Evolutionary conservation across 2,113 vertebrate species (phyloP).

Genomic region (Bubo bubo): DNA sequence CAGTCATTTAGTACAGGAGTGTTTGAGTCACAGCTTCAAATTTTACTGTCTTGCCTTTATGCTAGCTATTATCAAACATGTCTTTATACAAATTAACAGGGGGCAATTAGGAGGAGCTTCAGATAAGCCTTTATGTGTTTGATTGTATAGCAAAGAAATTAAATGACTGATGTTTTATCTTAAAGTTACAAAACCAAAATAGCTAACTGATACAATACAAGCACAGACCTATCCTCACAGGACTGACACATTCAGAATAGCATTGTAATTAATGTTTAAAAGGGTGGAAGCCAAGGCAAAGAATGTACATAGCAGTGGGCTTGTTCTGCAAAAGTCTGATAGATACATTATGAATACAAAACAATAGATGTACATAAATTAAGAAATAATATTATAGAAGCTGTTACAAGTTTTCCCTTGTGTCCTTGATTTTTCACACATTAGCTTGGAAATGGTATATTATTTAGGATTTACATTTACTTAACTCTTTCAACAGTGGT

Average conservation of each 20-base stretch:
- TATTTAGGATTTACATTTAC: not conserved
- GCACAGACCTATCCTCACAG: not conserved
- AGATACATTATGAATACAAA: not conserved
- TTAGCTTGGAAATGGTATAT: not conserved
- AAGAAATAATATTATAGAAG: not conserved
- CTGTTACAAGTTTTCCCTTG: not conserved
- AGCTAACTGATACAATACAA: not conserved
- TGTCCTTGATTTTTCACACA: not conserved
- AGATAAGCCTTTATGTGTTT: conserved; percentile 42
- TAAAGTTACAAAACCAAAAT: not conserved
- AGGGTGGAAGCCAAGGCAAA: not conserved
- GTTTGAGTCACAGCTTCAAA: not conserved
- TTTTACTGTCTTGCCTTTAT: conserved; percentile 12
- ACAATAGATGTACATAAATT: not conserved
- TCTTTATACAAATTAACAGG: conserved; percentile 34
- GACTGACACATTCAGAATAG: not conserved
- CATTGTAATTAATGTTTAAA: conserved; percentile 20
- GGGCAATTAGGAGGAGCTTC: conserved; percentile 17
- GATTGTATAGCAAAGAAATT: conserved; percentile 36
- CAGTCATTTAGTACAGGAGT: not conserved
- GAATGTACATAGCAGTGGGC: not conserved
- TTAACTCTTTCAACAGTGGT: not conserved
- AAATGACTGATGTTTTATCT: conserved; percentile 37
- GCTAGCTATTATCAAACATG: not conserved
- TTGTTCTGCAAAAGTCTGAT: not conserved